Conservation (phyloP, 2,113 vertebrate species). For the Thamnophis sirtalis region DNA sequence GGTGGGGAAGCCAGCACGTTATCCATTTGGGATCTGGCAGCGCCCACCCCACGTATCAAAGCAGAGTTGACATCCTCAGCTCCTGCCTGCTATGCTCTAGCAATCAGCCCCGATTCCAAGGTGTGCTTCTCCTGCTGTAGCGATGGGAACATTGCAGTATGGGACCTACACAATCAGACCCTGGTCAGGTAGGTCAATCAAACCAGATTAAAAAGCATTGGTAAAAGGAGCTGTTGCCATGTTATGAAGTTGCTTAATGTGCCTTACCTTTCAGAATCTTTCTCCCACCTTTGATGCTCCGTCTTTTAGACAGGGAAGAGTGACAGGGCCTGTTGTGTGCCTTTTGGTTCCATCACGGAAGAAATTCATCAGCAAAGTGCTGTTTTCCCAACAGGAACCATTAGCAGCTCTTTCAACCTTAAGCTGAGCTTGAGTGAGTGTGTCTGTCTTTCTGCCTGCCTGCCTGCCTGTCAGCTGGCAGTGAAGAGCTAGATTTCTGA, state of each 20-base stretch:
- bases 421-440: neutral
- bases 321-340: neutral
- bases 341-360: neutral
- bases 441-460: neutral
- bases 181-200: conserved; percentile 74
- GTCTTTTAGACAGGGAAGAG: neutral
- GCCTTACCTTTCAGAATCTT: neutral
- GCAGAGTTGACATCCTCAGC: conserved; percentile 83
- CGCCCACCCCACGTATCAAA: conserved; percentile 82
- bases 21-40: conserved; percentile 87
- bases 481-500: neutral
- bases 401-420: neutral
- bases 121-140: conserved; percentile 87
- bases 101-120: conserved; percentile 84
- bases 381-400: neutral
- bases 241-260: neutral
- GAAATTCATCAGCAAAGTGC: neutral
- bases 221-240: rapidly evolving
- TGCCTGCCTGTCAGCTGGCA: neutral
- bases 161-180: conserved; percentile 86
- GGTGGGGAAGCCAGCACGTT: conserved; percentile 83
- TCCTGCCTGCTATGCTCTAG: conserved; percentile 81
- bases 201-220: neutral
- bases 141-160: conserved; percentile 82
- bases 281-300: neutral